Conservation (phyloP, 2,888 invertebrate species). For the Eremobia ochroleuca region DNA sequence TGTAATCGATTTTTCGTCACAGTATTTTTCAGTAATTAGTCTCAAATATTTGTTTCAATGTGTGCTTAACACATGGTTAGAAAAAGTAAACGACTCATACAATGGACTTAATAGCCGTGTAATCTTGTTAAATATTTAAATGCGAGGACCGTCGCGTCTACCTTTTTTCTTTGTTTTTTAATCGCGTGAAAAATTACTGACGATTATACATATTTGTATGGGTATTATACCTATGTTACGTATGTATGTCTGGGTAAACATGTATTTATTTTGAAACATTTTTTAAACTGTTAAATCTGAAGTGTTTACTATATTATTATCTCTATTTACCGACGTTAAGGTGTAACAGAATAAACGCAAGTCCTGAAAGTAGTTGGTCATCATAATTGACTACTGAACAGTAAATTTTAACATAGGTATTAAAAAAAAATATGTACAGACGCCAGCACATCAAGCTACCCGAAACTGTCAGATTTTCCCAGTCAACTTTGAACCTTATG, state of each 20-base stretch:
- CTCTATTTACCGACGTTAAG: background rate
- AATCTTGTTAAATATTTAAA: slow-evolving; percentile 58
- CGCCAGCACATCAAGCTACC: too few relatives aligned
- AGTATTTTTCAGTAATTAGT: background rate
- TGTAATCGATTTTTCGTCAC: slow-evolving; percentile 39
- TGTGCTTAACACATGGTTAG: background rate
- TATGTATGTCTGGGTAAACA: background rate
- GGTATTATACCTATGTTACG: background rate
- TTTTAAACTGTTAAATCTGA: slow-evolving; percentile 14
- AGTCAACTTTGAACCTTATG: too few relatives aligned
- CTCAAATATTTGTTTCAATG: slow-evolving; percentile 42
- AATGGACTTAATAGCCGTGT: slow-evolving; percentile 41
- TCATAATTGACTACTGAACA: background rate
- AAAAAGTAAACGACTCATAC: slow-evolving; percentile 35
- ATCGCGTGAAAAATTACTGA: slow-evolving; percentile 20
- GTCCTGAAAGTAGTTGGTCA: background rate
- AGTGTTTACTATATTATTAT: slow-evolving; percentile 30
- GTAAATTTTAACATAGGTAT: too few relatives aligned
- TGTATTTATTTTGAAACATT: slow-evolving; percentile 13
- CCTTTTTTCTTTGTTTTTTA: slow-evolving; percentile 24
- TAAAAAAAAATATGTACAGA: too few relatives aligned
- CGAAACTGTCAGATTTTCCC: too few relatives aligned
- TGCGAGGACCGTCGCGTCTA: slow-evolving; percentile 12
- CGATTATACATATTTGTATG: background rate
- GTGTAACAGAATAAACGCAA: background rate